Base-by-base conservation (phyloP, 1,140 invertebrate species). In the Centruroides vittatus region DNA sequence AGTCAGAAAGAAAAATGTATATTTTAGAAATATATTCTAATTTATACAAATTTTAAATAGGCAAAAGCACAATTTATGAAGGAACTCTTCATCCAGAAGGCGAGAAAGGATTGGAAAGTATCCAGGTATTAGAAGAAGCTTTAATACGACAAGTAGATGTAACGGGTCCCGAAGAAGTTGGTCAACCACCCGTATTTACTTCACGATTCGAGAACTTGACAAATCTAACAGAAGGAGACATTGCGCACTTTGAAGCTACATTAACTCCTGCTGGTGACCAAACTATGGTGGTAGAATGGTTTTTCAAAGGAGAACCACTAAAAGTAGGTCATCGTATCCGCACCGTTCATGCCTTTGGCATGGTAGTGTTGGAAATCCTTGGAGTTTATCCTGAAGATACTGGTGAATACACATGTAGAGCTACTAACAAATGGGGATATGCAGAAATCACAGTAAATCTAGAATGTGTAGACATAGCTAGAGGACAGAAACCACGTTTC, bases 211-310 rank as follows among this genome's bases (percentile, higher is more conserved):
- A 86, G 67, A 84, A 89, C 67, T 78, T 93, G 54, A 77, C 78
- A 6, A 88, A 91, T 67, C 76, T 93, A 12, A 85, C 81, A 10
- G 90, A 93, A 77, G 89, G 89, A 50, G 89, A 93, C 75, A 86
- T 93, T 67, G 90, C 89, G 68, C 90, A 93, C 70, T 95, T 94
- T 72, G 93, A 97, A 76, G 93, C 90, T 12, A 90, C 88, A 49
- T 78, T 98, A 0, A 86, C 90, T 52, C 93, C 93, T 10, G 85
- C 91, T 57, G 92, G 92, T 35, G 93, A 98, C 73, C 90, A 96
- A 71, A 89, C 85, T 36, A 97, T 98, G 93, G 82, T 86, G 36
- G 89, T 98, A 36, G 92, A 98, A 78, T 99, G 94, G 94, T 94
- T 94, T 78, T 95, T 89, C 69, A 93, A 99, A 73, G 88, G 86